Evolutionary conservation across 2,797 vertebrate species (phyloP), one percentile per base, ranked within the genome.

Genomic region (Mus spretus): DNA sequence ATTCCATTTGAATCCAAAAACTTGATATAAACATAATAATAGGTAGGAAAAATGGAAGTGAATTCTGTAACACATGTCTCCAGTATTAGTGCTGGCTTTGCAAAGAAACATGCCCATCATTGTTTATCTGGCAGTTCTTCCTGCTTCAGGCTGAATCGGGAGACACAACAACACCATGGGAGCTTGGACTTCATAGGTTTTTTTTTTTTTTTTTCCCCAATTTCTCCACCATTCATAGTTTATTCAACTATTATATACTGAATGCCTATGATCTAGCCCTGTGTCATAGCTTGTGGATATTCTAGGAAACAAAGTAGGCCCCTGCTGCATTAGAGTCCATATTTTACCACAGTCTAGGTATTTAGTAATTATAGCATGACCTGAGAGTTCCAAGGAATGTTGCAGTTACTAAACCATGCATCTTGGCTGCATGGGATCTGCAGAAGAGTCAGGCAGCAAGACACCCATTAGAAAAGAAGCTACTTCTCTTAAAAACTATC

Each of bases 21-120:
- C 89, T 72, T 94, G 78, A 93, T 98, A 95, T 82, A 94, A 93
- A 87, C 50, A 89, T 97, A 94, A 94, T 96, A 81, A 85, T 88
- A 93, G 78, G 65, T 93, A 94, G 88, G 34, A 82, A 97, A 90
- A 90, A 28, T 95, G 72, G 78, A 93, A 93, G 26, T 95, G n/a
- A 95, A 40, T 95, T 94, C 86, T 87, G 44, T 83, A 94, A 90
- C 79, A 57, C 28, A 90, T 24, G 17, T 95, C 50, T 90, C 37
- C n/a, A 75, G 89, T 74, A 75, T 92, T 84, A 88, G 4, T 44
- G 44, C 72, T 44, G 13, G 44, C 63, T 61, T 95, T 72, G 19
- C 37, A 17, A 81, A 26, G 3, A 50, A 90, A 47, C 31, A 65
- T 28, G 10, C 0, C 59, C 31, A 19, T 92, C 24, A 11, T 61